Evolutionary conservation across 2,113 vertebrate species (phyloP).

Genomic region (Polypterus senegalus): DNA sequence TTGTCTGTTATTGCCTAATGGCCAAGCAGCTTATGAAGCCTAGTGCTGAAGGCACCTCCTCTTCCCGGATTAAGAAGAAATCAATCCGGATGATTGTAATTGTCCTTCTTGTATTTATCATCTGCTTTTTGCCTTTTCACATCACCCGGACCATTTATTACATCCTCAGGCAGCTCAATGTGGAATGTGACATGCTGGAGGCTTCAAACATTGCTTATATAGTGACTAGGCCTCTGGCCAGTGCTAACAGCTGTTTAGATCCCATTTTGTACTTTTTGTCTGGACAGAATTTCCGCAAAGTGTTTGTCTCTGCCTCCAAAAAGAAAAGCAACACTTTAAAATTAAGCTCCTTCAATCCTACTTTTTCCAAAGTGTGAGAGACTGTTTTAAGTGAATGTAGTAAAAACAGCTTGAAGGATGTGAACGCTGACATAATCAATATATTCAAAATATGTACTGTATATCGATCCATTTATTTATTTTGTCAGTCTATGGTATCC

Average conservation of each 20-base stretch:
- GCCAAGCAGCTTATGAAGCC: slow-evolving; percentile 62
- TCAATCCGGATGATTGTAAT: slow-evolving; percentile 88
- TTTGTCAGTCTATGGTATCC: too few relatives aligned
- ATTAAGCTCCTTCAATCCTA: too few relatives aligned
- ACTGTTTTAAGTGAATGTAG: too few relatives aligned
- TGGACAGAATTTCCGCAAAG: slow-evolving; percentile 58
- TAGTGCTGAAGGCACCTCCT: slow-evolving; percentile 33
- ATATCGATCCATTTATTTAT: too few relatives aligned
- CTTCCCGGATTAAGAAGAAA: slow-evolving; percentile 68
- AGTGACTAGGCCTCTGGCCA: slow-evolving; percentile 77
- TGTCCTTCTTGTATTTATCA: slow-evolving; percentile 67
- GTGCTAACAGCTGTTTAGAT: slow-evolving; percentile 87
- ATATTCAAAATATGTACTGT: too few relatives aligned
- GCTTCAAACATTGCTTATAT: slow-evolving; percentile 83
- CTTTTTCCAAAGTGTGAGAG: too few relatives aligned
- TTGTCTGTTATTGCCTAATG: slow-evolving; percentile 80
- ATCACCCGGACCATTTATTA: slow-evolving; percentile 86
- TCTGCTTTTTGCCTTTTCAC: slow-evolving; percentile 91
- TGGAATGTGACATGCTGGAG: slow-evolving; percentile 68
- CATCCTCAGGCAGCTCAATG: slow-evolving; percentile 59
- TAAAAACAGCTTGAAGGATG: too few relatives aligned
- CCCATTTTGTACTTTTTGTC: slow-evolving; percentile 87
- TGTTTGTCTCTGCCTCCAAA: too few relatives aligned
- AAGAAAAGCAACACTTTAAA: too few relatives aligned
- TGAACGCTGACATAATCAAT: too few relatives aligned